Percentiles rank a stretch among this genome's conserved stretches.
These are phyloP conservation scores for Corythoichthys haematopterus DNA, from an alignment of 2,113 vertebrate genomes.

Conservation along the genomic window DNA sequence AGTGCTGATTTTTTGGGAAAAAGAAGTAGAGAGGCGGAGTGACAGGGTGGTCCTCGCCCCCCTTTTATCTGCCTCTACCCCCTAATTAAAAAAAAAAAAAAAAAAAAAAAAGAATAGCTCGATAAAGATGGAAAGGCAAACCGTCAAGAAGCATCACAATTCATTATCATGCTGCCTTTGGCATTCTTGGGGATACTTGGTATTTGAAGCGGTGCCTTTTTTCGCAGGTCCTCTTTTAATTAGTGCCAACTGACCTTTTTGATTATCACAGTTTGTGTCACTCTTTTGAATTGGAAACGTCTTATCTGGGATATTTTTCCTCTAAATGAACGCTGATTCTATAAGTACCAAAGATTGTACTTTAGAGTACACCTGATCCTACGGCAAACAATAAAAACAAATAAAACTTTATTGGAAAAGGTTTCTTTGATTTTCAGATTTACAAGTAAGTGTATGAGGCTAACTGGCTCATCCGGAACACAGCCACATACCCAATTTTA, in stretches of 20 bases:
- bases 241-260: conserved; percentile 2
- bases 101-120: background rate
- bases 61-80: background rate
- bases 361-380: no score
- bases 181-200: background rate
- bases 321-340: background rate
- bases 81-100: background rate
- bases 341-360: background rate
- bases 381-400: no score
- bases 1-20: no score
- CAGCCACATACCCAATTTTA: no score
- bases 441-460: no score
- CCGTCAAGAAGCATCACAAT: background rate
- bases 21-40: background rate
- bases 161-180: background rate
- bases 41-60: background rate
- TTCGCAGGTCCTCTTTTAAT: background rate
- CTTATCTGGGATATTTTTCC: background rate
- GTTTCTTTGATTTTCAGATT: no score
- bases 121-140: background rate
- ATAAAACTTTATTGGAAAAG: no score
- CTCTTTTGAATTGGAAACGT: background rate
- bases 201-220: background rate
- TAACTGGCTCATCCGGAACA: no score
- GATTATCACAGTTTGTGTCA: background rate